phyloP scores from a whole-genome alignment of 2,888 invertebrate species.

The Drosophila tripunctata region DNA sequence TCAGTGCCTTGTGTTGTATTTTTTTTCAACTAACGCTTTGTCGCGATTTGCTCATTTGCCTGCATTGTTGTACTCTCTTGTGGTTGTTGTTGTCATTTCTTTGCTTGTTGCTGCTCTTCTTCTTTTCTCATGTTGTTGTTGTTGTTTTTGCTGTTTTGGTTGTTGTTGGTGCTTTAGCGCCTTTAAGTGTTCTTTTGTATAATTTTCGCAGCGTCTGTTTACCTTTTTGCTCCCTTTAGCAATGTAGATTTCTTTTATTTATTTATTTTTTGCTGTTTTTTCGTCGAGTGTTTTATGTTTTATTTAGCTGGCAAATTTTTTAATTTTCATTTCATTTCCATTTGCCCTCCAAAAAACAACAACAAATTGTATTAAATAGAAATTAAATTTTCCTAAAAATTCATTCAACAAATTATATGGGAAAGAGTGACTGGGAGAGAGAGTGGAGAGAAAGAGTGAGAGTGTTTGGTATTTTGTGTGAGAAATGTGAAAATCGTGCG shows the following conservation, averaged over 20 bases:
- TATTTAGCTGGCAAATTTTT: constrained; percentile 44
- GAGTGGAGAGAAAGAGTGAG: neutral
- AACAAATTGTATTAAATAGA: no score
- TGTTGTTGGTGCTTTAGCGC: neutral
- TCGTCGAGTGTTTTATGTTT: constrained; percentile 33
- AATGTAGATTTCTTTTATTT: constrained; percentile 5
- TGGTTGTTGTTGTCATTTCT: constrained; percentile 2
- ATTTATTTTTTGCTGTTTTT: neutral
- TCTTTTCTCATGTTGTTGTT: neutral
- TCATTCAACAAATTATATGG: neutral
- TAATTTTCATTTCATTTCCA: constrained; percentile 59
- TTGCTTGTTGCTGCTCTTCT: neutral
- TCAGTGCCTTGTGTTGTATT: no score
- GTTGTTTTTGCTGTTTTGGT: neutral
- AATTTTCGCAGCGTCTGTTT: constrained; percentile 28
- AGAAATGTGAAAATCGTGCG: constrained; percentile 5
- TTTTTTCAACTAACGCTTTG: constrained; percentile 17
- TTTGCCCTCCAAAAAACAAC: constrained; percentile 6
- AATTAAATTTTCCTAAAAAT: no score
- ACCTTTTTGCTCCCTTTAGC: constrained; percentile 6
- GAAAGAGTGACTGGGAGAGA: neutral
- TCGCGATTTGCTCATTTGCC: constrained; percentile 32
- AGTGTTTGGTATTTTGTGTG: no score
- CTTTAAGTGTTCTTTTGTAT: constrained; percentile 1
- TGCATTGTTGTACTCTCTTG: constrained; percentile 3